Evolutionary conservation across 1,140 invertebrate genomes (phyloP).

Genomic region (Schlechtendalia chinensis): DNA sequence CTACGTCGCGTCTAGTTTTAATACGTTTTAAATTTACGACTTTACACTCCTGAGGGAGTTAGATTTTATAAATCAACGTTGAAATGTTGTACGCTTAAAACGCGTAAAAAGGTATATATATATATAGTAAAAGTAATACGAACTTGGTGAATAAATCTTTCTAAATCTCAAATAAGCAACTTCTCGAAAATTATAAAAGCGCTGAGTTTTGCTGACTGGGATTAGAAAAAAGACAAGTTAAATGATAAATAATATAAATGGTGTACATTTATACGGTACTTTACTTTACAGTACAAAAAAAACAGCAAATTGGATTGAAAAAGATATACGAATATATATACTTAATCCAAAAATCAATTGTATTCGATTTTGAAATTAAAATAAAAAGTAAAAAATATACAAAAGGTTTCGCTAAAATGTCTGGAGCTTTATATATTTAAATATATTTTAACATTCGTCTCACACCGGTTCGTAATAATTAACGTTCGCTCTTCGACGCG

Average conservation of each 20-base stretch:
- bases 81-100: conserved; percentile 14
- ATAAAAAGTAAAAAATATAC: no score
- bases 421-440: no score
- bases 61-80: conserved; percentile 32
- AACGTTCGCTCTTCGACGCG: no score
- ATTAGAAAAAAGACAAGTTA: conserved; percentile 21
- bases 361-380: no score
- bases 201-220: background rate
- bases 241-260: conserved; percentile 26
- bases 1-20: background rate
- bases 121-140: conserved; percentile 9
- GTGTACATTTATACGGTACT: background rate
- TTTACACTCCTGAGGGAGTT: background rate
- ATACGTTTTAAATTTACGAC: conserved; percentile 30
- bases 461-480: no score
- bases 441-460: no score
- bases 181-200: conserved; percentile 3
- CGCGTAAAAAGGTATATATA: conserved; percentile 2
- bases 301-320: no score
- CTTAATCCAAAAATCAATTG: no score
- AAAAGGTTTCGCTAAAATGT: no score
- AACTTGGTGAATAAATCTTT: conserved; percentile 36
- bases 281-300: no score
- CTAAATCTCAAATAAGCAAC: conserved; percentile 19
- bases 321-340: no score